phyloP scores from a whole-genome alignment of 2,797 vertebrate species.

The Phalloptychus januarius region DNA sequence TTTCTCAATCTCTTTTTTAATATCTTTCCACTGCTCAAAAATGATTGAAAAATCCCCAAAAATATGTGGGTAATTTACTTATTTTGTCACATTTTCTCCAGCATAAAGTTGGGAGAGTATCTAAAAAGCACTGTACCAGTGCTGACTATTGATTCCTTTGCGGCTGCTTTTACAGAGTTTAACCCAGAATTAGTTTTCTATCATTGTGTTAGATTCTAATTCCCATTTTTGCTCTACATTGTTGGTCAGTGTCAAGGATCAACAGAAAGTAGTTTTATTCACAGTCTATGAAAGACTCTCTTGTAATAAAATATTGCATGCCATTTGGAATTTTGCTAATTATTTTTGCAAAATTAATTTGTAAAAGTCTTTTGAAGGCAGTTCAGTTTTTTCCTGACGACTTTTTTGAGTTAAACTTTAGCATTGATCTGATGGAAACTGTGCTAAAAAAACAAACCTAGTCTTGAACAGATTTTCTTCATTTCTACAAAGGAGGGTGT shows the following conservation, averaged over 20 bases:
- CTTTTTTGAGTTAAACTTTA: neutral
- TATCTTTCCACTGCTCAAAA: neutral
- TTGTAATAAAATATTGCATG: too few relatives aligned
- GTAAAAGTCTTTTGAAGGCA: too few relatives aligned
- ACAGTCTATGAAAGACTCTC: too few relatives aligned
- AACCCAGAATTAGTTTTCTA: too few relatives aligned
- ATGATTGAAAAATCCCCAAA: neutral
- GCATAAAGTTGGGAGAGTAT: neutral
- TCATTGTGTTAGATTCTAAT: too few relatives aligned
- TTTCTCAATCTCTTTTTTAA: constrained; percentile 1
- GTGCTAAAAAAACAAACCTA: neutral
- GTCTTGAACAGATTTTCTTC: neutral
- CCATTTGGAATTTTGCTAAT: too few relatives aligned
- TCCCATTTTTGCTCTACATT: too few relatives aligned
- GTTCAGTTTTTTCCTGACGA: too few relatives aligned
- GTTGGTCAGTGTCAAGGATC: too few relatives aligned
- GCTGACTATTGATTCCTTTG: neutral
- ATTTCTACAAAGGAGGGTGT: neutral
- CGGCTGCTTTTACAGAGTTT: neutral
- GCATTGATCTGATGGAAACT: neutral
- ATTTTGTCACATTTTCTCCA: constrained; percentile 9
- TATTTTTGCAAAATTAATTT: too few relatives aligned
- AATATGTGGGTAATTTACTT: neutral
- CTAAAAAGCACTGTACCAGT: neutral
- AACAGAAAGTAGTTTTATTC: too few relatives aligned